These are phyloP conservation scores for Anthoscopus minutus DNA, from an alignment of 2,113 vertebrate genomes.

Conservation along the genomic window DNA sequence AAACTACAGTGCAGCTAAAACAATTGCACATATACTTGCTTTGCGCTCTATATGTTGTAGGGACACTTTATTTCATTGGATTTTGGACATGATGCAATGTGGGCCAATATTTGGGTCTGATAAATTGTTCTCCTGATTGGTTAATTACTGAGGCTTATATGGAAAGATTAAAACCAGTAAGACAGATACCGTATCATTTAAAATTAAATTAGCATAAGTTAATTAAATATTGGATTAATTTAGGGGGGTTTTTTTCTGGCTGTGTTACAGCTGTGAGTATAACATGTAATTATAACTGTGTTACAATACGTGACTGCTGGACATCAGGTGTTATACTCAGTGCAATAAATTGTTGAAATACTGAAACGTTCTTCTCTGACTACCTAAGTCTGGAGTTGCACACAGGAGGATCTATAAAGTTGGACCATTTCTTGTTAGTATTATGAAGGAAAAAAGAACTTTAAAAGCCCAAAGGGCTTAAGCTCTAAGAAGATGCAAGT, in stretches of 20 bases:
- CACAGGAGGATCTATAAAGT: not conserved
- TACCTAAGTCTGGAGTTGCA: not conserved
- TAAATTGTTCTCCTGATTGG: not conserved
- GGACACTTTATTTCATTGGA: not conserved
- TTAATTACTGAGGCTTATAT: not conserved
- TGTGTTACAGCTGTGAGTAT: not conserved
- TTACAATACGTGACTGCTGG: not conserved
- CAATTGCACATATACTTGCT: not conserved
- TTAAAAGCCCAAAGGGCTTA: not conserved
- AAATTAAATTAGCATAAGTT: not conserved
- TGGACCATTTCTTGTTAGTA: not conserved
- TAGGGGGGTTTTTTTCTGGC: not conserved
- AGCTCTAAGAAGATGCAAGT: not conserved
- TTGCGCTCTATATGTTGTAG: not conserved
- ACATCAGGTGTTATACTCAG: rapidly evolving
- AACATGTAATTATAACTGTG: not conserved
- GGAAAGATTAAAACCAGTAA: not conserved
- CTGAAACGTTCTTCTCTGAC: not conserved
- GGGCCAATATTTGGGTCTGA: not conserved
- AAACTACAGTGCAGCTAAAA: not conserved
- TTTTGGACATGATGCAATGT: not conserved
- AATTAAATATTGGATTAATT: not conserved
- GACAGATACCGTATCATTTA: not conserved
- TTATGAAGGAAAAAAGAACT: not conserved
- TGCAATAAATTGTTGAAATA: not conserved